Conservation (phyloP, 2,888 invertebrate species). For the Sinodicranocentrus sp. region DNA sequence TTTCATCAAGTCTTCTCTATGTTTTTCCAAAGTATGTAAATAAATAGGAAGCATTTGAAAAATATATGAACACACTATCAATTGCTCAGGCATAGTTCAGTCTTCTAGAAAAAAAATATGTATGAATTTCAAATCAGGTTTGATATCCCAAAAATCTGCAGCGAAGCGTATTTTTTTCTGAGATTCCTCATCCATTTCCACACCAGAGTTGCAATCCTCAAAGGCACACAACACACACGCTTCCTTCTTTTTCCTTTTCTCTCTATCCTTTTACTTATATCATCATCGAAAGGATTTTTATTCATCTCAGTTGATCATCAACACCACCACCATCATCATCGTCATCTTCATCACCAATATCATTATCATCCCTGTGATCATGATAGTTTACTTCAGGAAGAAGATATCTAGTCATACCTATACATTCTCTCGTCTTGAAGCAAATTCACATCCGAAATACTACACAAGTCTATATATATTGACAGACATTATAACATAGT, state of each 20-base stretch:
- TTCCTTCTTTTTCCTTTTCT: neutral
- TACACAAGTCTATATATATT: no score
- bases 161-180: neutral
- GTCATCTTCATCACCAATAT: slow-evolving; percentile 27
- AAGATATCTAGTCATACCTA: neutral
- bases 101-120: no score
- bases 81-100: no score
- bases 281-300: neutral
- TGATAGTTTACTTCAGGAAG: slow-evolving; percentile 9
- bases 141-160: slow-evolving; percentile 5
- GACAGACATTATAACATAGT: no score
- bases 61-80: no score
- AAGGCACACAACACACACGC: no score
- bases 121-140: slow-evolving; percentile 16
- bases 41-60: no score
- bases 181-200: neutral
- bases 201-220: no score
- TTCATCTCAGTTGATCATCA: slow-evolving; percentile 23
- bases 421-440: no score
- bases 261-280: neutral
- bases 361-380: slow-evolving; percentile 22
- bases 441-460: no score
- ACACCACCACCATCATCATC: slow-evolving; percentile 21
- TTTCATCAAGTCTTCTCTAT: no score
- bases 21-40: no score